Percentiles rank a stretch among this genome's conserved stretches.
phyloP scores from a whole-genome alignment of 2,113 vertebrate genomes.

The Macrotis lagotis region DNA sequence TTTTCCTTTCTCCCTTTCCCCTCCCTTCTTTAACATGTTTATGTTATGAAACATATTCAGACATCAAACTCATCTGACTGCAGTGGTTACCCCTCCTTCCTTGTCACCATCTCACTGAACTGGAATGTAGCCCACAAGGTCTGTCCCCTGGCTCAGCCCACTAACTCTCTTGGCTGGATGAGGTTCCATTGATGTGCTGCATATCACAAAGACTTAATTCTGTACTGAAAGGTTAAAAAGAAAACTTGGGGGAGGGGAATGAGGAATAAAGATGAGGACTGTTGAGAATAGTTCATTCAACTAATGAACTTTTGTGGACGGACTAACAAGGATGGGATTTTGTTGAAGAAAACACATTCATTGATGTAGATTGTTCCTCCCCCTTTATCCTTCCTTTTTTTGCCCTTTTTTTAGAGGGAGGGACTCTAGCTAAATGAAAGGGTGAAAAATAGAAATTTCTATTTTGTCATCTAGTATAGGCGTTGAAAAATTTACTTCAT shows the following conservation, averaged over 20 bases:
- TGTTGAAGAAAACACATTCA: slow-evolving; percentile 13
- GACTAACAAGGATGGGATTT: slow-evolving; percentile 37
- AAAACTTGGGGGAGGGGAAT: slow-evolving; percentile 42
- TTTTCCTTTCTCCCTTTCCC: neutral
- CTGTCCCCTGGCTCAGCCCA: neutral
- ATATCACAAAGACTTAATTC: slow-evolving; percentile 80
- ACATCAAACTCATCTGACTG: neutral
- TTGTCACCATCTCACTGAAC: slow-evolving; percentile 9
- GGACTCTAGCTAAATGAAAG: neutral
- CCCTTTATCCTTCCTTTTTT: neutral
- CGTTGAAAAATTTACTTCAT: slow-evolving; percentile 2
- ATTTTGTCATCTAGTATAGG: neutral
- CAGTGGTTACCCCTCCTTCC: neutral
- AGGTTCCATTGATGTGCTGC: slow-evolving; percentile 62
- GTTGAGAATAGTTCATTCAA: slow-evolving; percentile 70
- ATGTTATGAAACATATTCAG: slow-evolving; percentile 40
- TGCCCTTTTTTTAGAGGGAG: neutral
- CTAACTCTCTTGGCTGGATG: slow-evolving; percentile 37
- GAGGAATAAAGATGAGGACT: slow-evolving; percentile 61
- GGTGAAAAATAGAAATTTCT: slow-evolving; percentile 1
- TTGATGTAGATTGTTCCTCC: neutral
- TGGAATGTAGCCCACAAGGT: slow-evolving; percentile 40
- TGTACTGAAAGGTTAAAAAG: slow-evolving; percentile 74
- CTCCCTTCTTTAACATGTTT: slow-evolving; percentile 52
- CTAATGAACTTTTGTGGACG: slow-evolving; percentile 72